phyloP scores from a whole-genome alignment of 2,797 vertebrate species.

The Eospalax fontanierii region DNA sequence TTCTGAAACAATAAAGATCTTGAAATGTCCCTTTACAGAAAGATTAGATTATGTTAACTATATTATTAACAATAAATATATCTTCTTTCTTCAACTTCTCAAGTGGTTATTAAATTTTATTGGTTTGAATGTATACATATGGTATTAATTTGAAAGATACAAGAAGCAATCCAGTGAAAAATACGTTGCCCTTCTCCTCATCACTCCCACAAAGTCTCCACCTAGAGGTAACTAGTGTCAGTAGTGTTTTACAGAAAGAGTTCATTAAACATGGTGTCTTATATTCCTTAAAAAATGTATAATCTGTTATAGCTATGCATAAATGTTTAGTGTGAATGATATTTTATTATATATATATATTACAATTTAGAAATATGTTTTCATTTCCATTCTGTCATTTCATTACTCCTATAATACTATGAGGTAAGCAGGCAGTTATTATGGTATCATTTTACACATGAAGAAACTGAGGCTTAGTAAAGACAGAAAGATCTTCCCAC shows the following conservation, averaged over 20 bases:
- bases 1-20: constrained; percentile 31
- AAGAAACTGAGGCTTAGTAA: constrained; percentile 29
- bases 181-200: neutral
- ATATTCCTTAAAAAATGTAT: constrained; percentile 49
- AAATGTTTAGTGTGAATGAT: constrained; percentile 5
- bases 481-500: neutral
- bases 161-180: constrained; percentile 38
- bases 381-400: neutral
- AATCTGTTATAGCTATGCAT: neutral
- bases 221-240: neutral
- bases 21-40: constrained; percentile 62
- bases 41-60: constrained; percentile 54
- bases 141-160: constrained; percentile 66
- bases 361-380: constrained; percentile 44
- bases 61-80: constrained; percentile 64
- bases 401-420: neutral
- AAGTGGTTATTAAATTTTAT: constrained; percentile 68
- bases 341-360: neutral
- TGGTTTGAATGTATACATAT: constrained; percentile 52
- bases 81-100: constrained; percentile 64
- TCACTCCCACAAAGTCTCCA: constrained; percentile 24
- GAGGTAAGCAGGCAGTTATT: neutral
- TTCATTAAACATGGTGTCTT: neutral
- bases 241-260: constrained; percentile 26
- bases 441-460: neutral